Conservation (phyloP, 2,888 invertebrate species). For the Hesperia comma region DNA sequence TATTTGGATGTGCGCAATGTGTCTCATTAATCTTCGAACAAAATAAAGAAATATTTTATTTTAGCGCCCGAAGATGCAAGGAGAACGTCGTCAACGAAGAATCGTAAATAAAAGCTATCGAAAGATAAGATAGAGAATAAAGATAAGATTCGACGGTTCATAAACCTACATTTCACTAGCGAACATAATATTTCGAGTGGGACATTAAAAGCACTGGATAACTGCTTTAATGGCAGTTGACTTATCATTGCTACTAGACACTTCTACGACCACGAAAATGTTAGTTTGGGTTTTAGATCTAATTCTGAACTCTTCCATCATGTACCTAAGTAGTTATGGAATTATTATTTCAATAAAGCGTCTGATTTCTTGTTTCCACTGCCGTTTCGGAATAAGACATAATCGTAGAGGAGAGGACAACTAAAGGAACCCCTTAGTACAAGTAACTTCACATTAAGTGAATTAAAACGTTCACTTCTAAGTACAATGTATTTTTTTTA, state of each 20-base stretch:
- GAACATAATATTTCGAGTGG: constrained; percentile 7
- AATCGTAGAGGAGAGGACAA: too few relatives aligned
- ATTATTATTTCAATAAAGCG: too few relatives aligned
- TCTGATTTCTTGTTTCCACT: too few relatives aligned
- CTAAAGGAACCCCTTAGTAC: too few relatives aligned
- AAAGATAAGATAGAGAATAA: constrained; percentile 5
- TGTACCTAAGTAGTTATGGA: too few relatives aligned
- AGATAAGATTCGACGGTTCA: constrained; percentile 8
- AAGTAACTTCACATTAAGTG: too few relatives aligned
- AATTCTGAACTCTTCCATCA: too few relatives aligned
- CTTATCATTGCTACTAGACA: background rate
- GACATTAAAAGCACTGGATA: background rate
- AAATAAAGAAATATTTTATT: constrained; percentile 19
- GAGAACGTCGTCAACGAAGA: constrained; percentile 34
- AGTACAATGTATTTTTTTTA: too few relatives aligned
- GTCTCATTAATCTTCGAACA: constrained; percentile 17
- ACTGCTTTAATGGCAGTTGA: constrained; percentile 2
- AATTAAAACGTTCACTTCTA: too few relatives aligned
- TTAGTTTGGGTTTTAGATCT: too few relatives aligned
- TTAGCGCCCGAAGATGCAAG: constrained; percentile 21
- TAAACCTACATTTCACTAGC: constrained; percentile 9
- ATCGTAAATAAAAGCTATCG: constrained; percentile 34
- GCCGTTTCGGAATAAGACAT: too few relatives aligned
- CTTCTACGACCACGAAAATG: background rate
- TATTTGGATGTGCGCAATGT: constrained; percentile 6